Conservation (phyloP, 2,113 vertebrate species). For the Nannospalax galili region DNA sequence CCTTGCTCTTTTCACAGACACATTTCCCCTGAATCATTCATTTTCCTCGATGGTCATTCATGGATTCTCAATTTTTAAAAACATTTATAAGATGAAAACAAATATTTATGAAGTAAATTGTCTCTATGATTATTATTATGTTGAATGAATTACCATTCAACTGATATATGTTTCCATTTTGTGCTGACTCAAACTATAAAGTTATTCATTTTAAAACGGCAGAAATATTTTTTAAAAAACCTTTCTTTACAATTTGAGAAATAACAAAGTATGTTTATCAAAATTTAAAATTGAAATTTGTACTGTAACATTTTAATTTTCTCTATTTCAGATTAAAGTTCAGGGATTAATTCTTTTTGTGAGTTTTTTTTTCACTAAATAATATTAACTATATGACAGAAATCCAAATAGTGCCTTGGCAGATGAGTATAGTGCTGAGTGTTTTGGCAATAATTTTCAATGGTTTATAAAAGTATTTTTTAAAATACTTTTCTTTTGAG, state of each 20-base stretch:
- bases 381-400: not conserved
- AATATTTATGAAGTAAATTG: not conserved
- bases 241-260: not conserved
- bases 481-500: not conserved
- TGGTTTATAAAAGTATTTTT: not conserved
- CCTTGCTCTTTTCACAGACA: not conserved
- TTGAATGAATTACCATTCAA: not conserved
- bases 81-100: not conserved
- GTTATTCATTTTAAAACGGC: not conserved
- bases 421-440: fast-evolving
- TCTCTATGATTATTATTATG: not conserved
- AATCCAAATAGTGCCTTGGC: not conserved
- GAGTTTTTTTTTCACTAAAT: too few relatives aligned
- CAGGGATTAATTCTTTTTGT: not conserved
- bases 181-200: not conserved
- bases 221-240: not conserved
- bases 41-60: not conserved
- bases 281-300: not conserved
- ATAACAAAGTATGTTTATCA: not conserved
- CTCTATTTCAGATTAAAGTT: not conserved
- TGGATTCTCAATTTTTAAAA: not conserved
- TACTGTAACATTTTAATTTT: not conserved
- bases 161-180: not conserved
- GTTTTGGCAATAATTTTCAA: not conserved
- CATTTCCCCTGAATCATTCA: not conserved